Percentiles rank a stretch among this genome's conserved stretches.
These are phyloP conservation scores for Myotis daubentonii DNA, from an alignment of 2,797 vertebrate species.

Conservation along the genomic window DNA sequence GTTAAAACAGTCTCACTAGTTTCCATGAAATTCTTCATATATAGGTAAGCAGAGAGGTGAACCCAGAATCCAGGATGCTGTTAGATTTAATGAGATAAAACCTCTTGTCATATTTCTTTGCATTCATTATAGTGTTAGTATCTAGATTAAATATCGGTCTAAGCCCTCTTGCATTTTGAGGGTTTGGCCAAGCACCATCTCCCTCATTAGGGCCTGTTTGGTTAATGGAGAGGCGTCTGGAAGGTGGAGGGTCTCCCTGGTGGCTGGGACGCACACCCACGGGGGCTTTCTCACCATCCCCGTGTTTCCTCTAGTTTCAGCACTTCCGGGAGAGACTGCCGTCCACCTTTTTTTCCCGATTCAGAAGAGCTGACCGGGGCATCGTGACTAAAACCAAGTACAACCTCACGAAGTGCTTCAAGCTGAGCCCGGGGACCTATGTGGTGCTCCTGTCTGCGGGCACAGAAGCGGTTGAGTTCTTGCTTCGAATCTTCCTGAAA, in stretches of 20 bases:
- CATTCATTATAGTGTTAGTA: not conserved
- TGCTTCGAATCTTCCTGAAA: slow-evolving; percentile 84
- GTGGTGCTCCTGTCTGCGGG: slow-evolving; percentile 42
- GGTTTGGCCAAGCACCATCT: not conserved
- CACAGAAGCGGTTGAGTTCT: slow-evolving; percentile 77
- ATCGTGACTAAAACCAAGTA: not conserved
- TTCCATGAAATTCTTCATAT: not conserved
- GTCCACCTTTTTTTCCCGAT: slow-evolving; percentile 71
- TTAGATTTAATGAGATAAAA: not conserved
- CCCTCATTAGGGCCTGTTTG: not conserved
- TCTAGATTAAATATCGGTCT: not conserved
- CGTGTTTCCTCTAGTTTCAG: slow-evolving; percentile 60
- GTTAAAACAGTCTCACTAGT: not conserved
- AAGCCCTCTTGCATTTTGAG: not conserved
- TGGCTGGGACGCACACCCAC: fast-evolving
- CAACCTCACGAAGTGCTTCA: slow-evolving; percentile 77
- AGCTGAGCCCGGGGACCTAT: slow-evolving; percentile 83
- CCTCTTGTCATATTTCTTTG: not conserved
- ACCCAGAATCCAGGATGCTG: not conserved
- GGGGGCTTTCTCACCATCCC: not conserved
- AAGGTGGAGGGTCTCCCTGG: not conserved
- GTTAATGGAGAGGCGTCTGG: not conserved
- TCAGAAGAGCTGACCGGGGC: slow-evolving; percentile 51
- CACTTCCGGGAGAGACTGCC: not conserved
- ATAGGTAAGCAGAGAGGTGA: not conserved